Base-by-base conservation (phyloP, 1,140 invertebrate species). In the Atta cephalotes region DNA sequence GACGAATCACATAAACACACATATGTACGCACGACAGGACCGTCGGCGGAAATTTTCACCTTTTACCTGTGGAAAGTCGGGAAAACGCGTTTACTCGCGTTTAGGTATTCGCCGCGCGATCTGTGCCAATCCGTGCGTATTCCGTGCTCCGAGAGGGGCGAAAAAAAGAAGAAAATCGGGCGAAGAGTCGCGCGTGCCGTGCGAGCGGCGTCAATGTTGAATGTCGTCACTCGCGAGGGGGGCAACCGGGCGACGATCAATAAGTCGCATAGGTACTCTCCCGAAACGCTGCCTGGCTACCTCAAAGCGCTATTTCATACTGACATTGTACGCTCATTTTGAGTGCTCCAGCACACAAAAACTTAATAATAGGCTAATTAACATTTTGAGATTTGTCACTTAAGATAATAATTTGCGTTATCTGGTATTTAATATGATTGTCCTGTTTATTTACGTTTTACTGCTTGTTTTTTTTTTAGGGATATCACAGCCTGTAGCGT, bases 191-290 rank as follows among this genome's bases (percentile, higher is more conserved):
- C 10, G 68, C 45, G 39, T 45, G 35, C 31, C 35, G 35, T 39
- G 84, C 53, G 51, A 85, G 80, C 58, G 71, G 71, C 87, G 65
- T 88, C 87, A 89, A 86, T 85, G 76, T 87, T 39, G 87, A n/a
- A 7, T 5, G 85, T 90, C 63, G 71, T 16, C 21, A 25, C 45
- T 28, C 68, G 14, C 39, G 86, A 88, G 86, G 53, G 72, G 87
- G 85, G 87, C 82, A 79, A 91, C 85, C 10, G 4, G 28, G 18
- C 25, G 21, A 9, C 92, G 92, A 93, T 93, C 92, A 91, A 93
- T 93, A 45, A 93, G 58, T 88, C 85, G 39, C 31, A 45, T 45
- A 45, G 39, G 63, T 82, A 65, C 60, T 56, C 76, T 87, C 77
- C 68, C 87, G 58, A 87, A 91, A 87, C 68, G 39, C 39, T 39